phyloP scores from a whole-genome alignment of 2,797 vertebrate species.

The Geotrypetes seraphini region DNA sequence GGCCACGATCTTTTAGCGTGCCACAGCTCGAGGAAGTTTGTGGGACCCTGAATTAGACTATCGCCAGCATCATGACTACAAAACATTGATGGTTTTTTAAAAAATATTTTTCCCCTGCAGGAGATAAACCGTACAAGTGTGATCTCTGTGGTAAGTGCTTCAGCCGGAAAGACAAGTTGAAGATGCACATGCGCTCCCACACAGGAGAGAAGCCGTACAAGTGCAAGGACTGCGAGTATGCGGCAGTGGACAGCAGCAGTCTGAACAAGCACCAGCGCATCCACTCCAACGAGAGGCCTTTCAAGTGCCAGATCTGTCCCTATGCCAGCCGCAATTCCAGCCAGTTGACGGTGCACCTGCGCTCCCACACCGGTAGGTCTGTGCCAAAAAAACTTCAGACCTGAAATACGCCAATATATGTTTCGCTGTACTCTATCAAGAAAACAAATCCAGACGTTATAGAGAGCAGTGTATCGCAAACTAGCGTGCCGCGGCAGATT shows the following conservation, averaged over 20 bases:
- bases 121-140: conserved; percentile 92
- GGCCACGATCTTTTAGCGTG: no score
- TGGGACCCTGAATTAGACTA: no score
- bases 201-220: conserved; percentile 94
- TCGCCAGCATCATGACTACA: no score
- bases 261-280: conserved; percentile 92
- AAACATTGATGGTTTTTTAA: no score
- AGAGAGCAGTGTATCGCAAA: no score
- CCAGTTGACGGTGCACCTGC: conserved; percentile 92
- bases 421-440: no score
- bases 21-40: no score
- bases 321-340: conserved; percentile 96
- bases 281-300: conserved; percentile 91
- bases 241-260: conserved; percentile 92
- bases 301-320: conserved; percentile 95
- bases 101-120: no score
- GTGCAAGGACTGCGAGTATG: conserved; percentile 85
- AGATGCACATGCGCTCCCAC: conserved; percentile 89
- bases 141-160: conserved; percentile 90
- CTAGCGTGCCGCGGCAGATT: no score
- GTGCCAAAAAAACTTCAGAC: not conserved
- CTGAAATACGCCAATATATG: no score
- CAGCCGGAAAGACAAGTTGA: conserved; percentile 91
- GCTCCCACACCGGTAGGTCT: conserved; percentile 84
- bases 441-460: no score